Evolutionary conservation across 2,888 invertebrate species (phyloP), one percentile per base, ranked within the genome.

Genomic region (Hyposoter didymator): DNA sequence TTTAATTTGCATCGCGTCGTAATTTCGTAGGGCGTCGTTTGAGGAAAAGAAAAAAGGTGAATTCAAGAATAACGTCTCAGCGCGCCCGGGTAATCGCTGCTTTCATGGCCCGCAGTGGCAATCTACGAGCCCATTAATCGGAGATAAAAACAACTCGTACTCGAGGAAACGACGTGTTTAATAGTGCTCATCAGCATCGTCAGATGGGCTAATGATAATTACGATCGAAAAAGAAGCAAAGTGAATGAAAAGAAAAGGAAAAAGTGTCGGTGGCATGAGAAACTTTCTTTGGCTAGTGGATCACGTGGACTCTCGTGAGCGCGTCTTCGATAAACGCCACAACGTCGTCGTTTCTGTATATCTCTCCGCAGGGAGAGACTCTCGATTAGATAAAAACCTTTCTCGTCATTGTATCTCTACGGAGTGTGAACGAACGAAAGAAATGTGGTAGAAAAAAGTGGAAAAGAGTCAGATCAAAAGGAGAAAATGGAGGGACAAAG

Each of bases 311-410:
- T 28, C 32, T 32, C 62, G 45, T 49, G 76, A 22, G 52, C 0
- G 52, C 2, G 47, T 35, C 39, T 52, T 17, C 52, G 82, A 74
- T 67, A 52, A 73, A 78, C 82, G 75, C 28, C 62, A 43, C 28
- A 67, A 64, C 62, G 69, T 47, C 64, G 35, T 78, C 45, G 35
- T 78, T 45, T 67, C 70, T 80, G 72, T 85, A 67, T 78, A 74
- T 85, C 59, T 75, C 59, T 80, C 72, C 49, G 4, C 45, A n/a
- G 78, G n/a, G n/a, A 47, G 69, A 64, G 22, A 28, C 64, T n/a
- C 67, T 82, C 76, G 85, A 85, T 85, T 83, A 85, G 85, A 85
- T 85, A 83, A 85, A 81, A 80, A 79, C 59, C 47, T 78, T 59
- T 59, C 62, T 78, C 32, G 73, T 35, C 43, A 66, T 59, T 79